These are phyloP conservation scores for Eretmodus cyanostictus DNA, from an alignment of 2,113 vertebrate species.

Conservation along the genomic window DNA sequence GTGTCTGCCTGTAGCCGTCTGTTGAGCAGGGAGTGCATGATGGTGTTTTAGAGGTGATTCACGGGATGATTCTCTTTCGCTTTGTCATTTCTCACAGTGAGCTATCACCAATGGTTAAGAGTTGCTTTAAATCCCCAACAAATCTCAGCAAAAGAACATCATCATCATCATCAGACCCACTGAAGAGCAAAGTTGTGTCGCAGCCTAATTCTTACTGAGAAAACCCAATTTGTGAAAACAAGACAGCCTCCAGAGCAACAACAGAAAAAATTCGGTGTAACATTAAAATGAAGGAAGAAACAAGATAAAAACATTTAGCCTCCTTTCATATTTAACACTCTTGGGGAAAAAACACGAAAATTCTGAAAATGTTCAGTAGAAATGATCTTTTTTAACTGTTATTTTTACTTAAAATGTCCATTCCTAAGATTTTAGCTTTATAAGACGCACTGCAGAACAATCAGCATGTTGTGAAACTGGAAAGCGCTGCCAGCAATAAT, in stretches of 20 bases:
- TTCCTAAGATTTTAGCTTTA: neutral
- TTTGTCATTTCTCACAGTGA: neutral
- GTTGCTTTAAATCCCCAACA: neutral
- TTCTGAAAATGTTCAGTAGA: neutral
- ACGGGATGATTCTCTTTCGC: rapidly evolving
- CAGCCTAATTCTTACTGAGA: neutral
- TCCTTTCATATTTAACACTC: neutral
- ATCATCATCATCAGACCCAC: neutral
- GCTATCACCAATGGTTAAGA: neutral
- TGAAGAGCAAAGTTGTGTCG: neutral
- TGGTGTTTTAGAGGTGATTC: neutral
- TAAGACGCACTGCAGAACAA: neutral
- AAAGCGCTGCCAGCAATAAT: neutral
- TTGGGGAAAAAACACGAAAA: rapidly evolving
- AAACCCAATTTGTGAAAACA: neutral
- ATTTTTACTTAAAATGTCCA: neutral
- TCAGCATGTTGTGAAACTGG: neutral
- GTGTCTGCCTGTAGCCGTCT: neutral
- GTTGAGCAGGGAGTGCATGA: neutral
- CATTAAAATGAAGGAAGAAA: neutral
- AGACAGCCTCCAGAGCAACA: neutral
- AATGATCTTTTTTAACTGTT: rapidly evolving
- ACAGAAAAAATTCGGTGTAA: rapidly evolving
- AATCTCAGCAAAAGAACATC: neutral
- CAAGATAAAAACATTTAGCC: neutral